Evolutionary conservation across 2,797 vertebrate species (phyloP), one percentile per base, ranked within the genome.

Genomic region (Acanthurus lineatus): DNA sequence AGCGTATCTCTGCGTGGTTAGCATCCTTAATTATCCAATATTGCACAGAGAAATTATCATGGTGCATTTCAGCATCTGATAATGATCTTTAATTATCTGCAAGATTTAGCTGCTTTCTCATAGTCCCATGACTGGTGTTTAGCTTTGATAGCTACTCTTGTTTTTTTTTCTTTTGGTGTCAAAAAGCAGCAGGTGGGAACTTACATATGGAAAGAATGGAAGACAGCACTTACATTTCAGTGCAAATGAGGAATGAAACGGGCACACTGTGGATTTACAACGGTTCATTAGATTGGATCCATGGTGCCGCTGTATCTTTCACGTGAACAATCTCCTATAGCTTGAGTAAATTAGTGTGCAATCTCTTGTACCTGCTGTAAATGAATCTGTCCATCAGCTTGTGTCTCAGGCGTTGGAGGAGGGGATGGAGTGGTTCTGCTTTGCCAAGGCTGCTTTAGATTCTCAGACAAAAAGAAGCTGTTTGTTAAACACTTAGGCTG

Each of bases 321-420:
- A 90, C 85, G 49, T 86, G 81, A 92, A 91, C 87, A 79, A 76
- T 88, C 88, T 92, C 79, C 80, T 86, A 75, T 85, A 89, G 88
- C 79, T 75, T 6, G 10, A 84, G 79, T 88, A 92, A 95, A 95
- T 94, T 92, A 95, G 92, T 87, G 85, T 88, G 81, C 88, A 75
- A 87, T 90, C 85, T 83, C 42, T 60, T 78, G 81, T 81, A 81
- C 83, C 73, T 82, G 75, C 70, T 82, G 82, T 92, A 93, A 95
- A 95, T 93, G 84, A 93, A 95, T 92, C 84, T 93, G 94, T 94
- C 94, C 86, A 83, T 95, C 92, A 95, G 79, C 70, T 81, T 19
- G 70, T 67, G 75, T 91, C 64, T 79, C 76, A 83, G 83, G 79
- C 90, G 84, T 76, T 82, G 74, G 67, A 73, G 69, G 52, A 71